Evolutionary conservation across 2,797 vertebrate genomes (phyloP), one percentile per base, ranked within the genome.

Genomic region (Characodon lateralis): DNA sequence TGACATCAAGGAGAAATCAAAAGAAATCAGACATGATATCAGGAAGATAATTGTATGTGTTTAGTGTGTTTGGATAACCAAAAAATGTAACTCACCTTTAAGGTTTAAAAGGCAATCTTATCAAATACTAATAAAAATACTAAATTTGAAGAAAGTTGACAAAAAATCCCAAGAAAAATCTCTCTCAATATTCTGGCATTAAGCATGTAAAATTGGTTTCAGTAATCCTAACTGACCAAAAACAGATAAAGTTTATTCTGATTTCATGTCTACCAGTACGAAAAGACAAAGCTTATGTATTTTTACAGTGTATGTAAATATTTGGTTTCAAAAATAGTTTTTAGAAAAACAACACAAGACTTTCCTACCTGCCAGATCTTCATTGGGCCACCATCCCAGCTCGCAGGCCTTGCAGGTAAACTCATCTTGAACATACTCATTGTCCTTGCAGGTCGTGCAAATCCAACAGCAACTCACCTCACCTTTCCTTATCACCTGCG

Each of bases 401-500:
- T 99, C 98, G 83, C 98, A 99, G 0, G 98, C 97, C 92, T 97
- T 98, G 91, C 98, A 99, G 5, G 98, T 99, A 89, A 99, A 99
- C 91, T 99, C 98, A 59, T 99, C 98, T 93, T 98, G 98, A 85
- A 98, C 97, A 5, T 92, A 96, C 73, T 99, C 98, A 1, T 99
- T 99, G 91, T 99, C 98, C 80, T 99, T 99, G 88, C 98, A 99
- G n/a, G 97, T 96, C 2, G 98, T 99, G 86, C 98, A 99, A 91
- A 99, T 99, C 98, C 98, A 99, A 77, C 98, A 99, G 94, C 98
- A 99, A 87, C 98, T 99, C 90, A 99, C 98, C 91, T 99, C 98
- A 46, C 98, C 98, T 91, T 99, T 99, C 85, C 98, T 96, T 73
- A 99, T 99, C 89, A 99, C 98, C 98, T 99, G 89, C 69, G 82